Conservation (phyloP, 1,140 invertebrate species). For the Cheumatopsyche charites region DNA sequence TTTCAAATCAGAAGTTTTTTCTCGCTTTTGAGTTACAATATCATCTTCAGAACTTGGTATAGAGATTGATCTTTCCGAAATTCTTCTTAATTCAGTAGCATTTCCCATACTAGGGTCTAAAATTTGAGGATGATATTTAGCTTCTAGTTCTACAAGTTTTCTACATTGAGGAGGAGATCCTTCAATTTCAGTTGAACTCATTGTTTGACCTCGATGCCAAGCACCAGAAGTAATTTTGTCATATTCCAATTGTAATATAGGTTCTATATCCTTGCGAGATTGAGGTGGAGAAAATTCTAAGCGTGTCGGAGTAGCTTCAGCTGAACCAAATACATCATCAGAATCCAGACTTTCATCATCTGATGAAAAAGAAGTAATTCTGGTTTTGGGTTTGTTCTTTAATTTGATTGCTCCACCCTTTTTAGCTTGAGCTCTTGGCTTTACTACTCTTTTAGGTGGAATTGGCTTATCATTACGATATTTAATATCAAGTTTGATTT, state of each 20-base stretch:
- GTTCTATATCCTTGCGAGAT: conserved; percentile 72
- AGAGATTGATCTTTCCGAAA: conserved; percentile 72
- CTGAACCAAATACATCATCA: conserved; percentile 73
- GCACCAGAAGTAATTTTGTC: conserved; percentile 69
- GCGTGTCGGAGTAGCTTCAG: conserved; percentile 70
- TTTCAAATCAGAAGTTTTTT: conserved; percentile 59
- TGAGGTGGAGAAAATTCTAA: conserved; percentile 73
- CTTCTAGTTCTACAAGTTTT: conserved; percentile 64
- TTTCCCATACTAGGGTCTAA: conserved; percentile 64
- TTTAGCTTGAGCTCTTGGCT: conserved; percentile 63
- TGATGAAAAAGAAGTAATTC: conserved; percentile 73
- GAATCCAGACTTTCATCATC: conserved; percentile 75
- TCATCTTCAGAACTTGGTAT: conserved; percentile 75
- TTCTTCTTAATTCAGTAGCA: conserved; percentile 67
- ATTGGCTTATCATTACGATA: conserved; percentile 59
- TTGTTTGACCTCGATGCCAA: conserved; percentile 72
- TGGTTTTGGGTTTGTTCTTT: conserved; percentile 67
- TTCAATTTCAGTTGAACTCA: conserved; percentile 75
- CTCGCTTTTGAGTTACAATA: conserved; percentile 53
- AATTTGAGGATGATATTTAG: conserved; percentile 65
- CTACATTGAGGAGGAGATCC: conserved; percentile 71
- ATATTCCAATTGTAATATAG: conserved; percentile 71
- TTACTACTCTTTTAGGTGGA: conserved; percentile 62
- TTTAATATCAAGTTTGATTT: conserved; percentile 62
- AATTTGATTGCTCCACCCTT: conserved; percentile 60